Evolutionary conservation across 2,888 invertebrate genomes (phyloP).

Genomic region (Phania funesta): DNA sequence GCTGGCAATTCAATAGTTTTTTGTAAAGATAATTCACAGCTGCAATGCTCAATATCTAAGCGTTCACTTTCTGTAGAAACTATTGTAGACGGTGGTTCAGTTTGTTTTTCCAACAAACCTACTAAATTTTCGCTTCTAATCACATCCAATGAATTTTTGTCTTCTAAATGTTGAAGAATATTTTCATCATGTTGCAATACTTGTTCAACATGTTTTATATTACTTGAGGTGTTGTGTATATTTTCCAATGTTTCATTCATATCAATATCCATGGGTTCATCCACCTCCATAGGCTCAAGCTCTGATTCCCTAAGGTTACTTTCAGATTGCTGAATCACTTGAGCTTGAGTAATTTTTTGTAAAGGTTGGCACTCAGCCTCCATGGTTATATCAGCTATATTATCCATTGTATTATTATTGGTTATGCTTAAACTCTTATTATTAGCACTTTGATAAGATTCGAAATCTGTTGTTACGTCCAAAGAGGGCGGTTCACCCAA

Average conservation of each 20-base stretch:
- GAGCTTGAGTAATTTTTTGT: background rate
- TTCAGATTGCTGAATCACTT: background rate
- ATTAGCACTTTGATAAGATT: slow-evolving; percentile 52
- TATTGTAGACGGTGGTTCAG: background rate
- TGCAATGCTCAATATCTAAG: slow-evolving; percentile 38
- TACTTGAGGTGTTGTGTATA: slow-evolving; percentile 63
- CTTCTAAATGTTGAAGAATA: slow-evolving; percentile 40
- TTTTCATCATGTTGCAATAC: slow-evolving; percentile 52
- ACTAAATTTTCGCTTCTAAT: slow-evolving; percentile 3
- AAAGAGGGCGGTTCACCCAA: slow-evolving; percentile 35
- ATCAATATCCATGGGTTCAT: slow-evolving; percentile 76
- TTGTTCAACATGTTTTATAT: slow-evolving; percentile 57
- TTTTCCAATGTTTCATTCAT: slow-evolving; percentile 72
- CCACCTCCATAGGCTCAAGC: slow-evolving; percentile 48
- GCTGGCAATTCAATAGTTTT: slow-evolving; percentile 51
- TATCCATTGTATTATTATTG: slow-evolving; percentile 29
- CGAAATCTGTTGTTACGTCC: slow-evolving; percentile 40
- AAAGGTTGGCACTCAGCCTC: slow-evolving; percentile 13
- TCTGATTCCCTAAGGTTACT: background rate
- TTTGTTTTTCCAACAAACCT: slow-evolving; percentile 5
- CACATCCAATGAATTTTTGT: background rate
- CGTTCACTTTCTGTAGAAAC: background rate
- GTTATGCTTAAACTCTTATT: slow-evolving; percentile 17
- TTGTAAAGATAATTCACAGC: slow-evolving; percentile 42
- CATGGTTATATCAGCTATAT: slow-evolving; percentile 38